A percentile compares a stretch with the other conserved stretches of the same genome.
These are phyloP conservation scores for Podocnemis expansa DNA, from an alignment of 2,113 vertebrate species.

Conservation along the genomic window DNA sequence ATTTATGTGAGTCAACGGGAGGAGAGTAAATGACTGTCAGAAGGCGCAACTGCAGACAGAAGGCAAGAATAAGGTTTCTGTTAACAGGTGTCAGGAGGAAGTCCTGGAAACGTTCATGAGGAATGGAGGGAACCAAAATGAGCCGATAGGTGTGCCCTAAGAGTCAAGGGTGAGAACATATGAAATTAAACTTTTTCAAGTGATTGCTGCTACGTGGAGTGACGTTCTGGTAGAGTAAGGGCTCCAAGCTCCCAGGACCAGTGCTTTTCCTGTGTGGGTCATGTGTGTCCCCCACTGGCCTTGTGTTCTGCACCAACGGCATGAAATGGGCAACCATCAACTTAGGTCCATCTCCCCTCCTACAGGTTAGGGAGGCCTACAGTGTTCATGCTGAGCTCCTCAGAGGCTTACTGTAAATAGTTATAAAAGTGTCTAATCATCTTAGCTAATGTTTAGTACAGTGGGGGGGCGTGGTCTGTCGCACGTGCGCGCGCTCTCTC, in stretches of 20 bases:
- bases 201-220: neutral
- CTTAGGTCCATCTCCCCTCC: neutral
- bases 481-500: too few species aligned
- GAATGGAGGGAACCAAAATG: neutral
- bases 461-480: too few species aligned
- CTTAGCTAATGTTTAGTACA: too few species aligned
- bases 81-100: fast-evolving
- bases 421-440: too few species aligned
- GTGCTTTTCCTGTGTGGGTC: neutral
- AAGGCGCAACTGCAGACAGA: neutral
- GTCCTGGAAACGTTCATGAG: fast-evolving
- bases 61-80: neutral
- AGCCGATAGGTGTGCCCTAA: neutral
- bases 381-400: neutral
- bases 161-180: fast-evolving
- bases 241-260: neutral
- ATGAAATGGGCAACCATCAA: neutral
- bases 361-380: neutral
- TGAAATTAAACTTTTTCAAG: neutral
- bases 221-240: neutral
- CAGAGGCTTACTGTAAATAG: neutral
- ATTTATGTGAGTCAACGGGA: neutral
- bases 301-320: neutral
- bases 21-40: neutral
- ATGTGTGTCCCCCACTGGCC: too few species aligned